These are phyloP conservation scores for Mesembrinibis cayennensis DNA, from an alignment of 2,113 vertebrate species.

Conservation along the genomic window DNA sequence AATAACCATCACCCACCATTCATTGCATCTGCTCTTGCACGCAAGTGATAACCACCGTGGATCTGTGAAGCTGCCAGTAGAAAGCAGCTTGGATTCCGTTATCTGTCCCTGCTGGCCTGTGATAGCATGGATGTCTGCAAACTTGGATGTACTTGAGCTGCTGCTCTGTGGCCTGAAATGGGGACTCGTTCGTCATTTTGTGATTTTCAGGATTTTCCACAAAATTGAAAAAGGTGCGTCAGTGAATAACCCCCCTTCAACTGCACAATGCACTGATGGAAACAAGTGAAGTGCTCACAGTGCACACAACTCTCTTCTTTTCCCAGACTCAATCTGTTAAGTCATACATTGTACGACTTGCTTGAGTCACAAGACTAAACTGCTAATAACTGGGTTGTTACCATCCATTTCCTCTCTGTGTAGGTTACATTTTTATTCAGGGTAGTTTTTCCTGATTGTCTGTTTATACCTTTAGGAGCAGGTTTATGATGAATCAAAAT, in stretches of 20 bases:
- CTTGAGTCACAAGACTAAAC: neutral
- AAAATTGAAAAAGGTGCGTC: neutral
- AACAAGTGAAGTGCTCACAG: neutral
- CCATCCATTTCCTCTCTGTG: neutral
- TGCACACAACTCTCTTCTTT: neutral
- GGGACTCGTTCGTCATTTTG: neutral
- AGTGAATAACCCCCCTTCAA: neutral
- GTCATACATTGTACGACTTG: neutral
- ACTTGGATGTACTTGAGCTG: neutral
- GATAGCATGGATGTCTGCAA: neutral
- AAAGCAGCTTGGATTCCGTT: neutral
- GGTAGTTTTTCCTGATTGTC: neutral
- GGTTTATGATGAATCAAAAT: neutral
- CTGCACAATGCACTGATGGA: fast-evolving
- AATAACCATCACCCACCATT: neutral
- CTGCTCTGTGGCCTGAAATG: neutral
- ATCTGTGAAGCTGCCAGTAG: neutral
- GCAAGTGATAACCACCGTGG: no score
- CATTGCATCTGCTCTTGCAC: neutral
- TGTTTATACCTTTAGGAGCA: neutral
- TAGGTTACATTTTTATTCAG: neutral
- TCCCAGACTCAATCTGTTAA: neutral
- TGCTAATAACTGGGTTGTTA: neutral
- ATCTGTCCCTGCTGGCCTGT: neutral
- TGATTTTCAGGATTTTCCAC: neutral